These are phyloP conservation scores for Trichoplusia ni DNA, from an alignment of 1,140 invertebrate genomes.

Conservation along the genomic window DNA sequence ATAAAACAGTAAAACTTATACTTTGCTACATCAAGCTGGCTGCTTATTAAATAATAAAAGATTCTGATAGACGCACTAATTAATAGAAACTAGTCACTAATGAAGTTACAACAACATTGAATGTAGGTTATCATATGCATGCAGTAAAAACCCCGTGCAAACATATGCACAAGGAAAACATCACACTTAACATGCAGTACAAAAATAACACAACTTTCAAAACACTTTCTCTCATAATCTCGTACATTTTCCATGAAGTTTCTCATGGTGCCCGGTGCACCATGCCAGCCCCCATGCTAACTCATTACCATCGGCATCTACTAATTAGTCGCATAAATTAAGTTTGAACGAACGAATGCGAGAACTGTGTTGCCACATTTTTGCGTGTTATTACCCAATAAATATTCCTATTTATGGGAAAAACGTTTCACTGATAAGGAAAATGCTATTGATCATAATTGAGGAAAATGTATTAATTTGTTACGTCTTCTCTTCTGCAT, in stretches of 20 bases:
- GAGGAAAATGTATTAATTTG: too few relatives aligned
- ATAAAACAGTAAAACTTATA: too few relatives aligned
- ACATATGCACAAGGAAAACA: too few relatives aligned
- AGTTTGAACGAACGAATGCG: not conserved
- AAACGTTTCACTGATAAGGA: not conserved
- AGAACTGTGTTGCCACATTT: not conserved
- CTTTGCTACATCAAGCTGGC: too few relatives aligned
- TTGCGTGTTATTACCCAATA: conserved; percentile 6
- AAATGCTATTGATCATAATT: not conserved
- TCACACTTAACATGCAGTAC: not conserved
- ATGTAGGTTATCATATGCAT: too few relatives aligned
- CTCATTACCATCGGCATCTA: conserved; percentile 3
- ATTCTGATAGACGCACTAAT: too few relatives aligned
- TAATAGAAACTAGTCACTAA: too few relatives aligned
- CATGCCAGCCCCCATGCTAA: conserved; percentile 1
- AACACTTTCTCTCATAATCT: not conserved
- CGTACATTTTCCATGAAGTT: not conserved
- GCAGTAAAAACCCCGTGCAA: too few relatives aligned
- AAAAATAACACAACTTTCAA: not conserved
- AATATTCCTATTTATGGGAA: not conserved
- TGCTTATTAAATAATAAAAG: too few relatives aligned
- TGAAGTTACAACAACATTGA: too few relatives aligned
- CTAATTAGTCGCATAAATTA: not conserved
- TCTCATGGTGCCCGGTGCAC: not conserved
- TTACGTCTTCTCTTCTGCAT: too few relatives aligned